Base-by-base conservation (phyloP, 2,797 vertebrate species). In the Threskiornis aethiopicus region DNA sequence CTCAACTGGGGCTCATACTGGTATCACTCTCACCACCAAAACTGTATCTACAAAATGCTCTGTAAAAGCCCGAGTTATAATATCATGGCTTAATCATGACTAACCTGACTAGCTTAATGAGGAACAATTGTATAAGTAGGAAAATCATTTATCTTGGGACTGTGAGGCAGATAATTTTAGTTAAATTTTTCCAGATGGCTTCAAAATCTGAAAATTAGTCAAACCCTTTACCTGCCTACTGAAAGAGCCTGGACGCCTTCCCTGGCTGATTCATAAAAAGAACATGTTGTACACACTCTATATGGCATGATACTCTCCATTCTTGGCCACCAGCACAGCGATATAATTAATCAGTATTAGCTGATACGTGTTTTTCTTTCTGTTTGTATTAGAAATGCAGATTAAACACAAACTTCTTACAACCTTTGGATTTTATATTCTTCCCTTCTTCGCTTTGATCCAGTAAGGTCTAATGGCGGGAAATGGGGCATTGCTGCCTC, bases 91-190 rank as follows among this genome's bases (percentile, higher is more conserved):
- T 97, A 95, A 97, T 97, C 94, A 82, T 95, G 97, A 97, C 97
- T 98, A 98, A 98, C 97, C 96, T 96, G 95, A 98, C 87, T 94
- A 91, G 78, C 88, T 96, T 98, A 99, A 98, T 98, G 96, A 98
- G 97, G 98, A 98, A 97, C 97, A 98, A 98, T 98, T 98, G 97
- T 98, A 84, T 94, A 97, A 97, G 97, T 98, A 98, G 98, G 98
- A 98, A 98, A 98, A 98, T 95, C 1, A 97, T 98, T 98, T 98
- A 98, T 98, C 98, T 96, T 94, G 98, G 97, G 98, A 98, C 90
- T 96, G 96, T 94, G 97, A 96, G 97, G 98, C 96, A 98, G 98
- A 98, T 98, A 98, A 98, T 98, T 98, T 98, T 98, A 97, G 98
- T 96, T 97, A 98, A 96, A 95, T 97, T 96, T 98, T 98, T 98